A percentile compares a stretch with the other conserved stretches of the same genome.
phyloP scores from a whole-genome alignment of 2,888 invertebrate species.

The Eristalis arbustorum region DNA sequence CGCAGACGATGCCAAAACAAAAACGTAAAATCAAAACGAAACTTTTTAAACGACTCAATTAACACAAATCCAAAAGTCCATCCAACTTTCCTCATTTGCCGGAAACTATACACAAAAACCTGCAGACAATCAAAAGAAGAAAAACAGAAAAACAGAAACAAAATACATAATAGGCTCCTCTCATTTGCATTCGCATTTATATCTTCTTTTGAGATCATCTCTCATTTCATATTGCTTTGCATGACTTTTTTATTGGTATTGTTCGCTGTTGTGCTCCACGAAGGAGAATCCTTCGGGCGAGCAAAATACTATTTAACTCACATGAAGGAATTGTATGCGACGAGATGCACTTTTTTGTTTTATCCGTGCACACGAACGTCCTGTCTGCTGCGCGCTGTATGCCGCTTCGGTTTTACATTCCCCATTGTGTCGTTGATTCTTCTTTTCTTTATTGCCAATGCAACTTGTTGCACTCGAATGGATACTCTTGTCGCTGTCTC shows the following conservation, averaged over 20 bases:
- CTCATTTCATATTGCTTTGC: slow-evolving; percentile 52
- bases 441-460: slow-evolving; percentile 28
- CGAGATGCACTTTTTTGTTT: not conserved
- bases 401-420: slow-evolving; percentile 33
- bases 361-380: not conserved
- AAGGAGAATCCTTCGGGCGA: slow-evolving; percentile 43
- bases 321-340: slow-evolving; percentile 19
- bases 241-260: slow-evolving; percentile 40
- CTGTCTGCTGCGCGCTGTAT: too few relatives aligned
- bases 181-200: slow-evolving; percentile 41
- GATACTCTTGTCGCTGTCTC: not conserved
- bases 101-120: not conserved
- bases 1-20: not conserved
- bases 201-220: slow-evolving; percentile 43
- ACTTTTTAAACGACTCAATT: slow-evolving; percentile 9
- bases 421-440: slow-evolving; percentile 8
- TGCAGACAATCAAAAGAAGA: not conserved
- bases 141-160: not conserved
- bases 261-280: slow-evolving; percentile 32
- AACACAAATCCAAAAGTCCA: slow-evolving; percentile 10
- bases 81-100: slow-evolving; percentile 12
- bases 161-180: slow-evolving; percentile 12
- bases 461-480: slow-evolving; percentile 52
- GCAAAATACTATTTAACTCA: slow-evolving; percentile 56
- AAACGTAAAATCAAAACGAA: not conserved